Evolutionary conservation across 2,888 invertebrate species (phyloP), one percentile per base, ranked within the genome.

Genomic region (Meliscaeva auricollis): DNA sequence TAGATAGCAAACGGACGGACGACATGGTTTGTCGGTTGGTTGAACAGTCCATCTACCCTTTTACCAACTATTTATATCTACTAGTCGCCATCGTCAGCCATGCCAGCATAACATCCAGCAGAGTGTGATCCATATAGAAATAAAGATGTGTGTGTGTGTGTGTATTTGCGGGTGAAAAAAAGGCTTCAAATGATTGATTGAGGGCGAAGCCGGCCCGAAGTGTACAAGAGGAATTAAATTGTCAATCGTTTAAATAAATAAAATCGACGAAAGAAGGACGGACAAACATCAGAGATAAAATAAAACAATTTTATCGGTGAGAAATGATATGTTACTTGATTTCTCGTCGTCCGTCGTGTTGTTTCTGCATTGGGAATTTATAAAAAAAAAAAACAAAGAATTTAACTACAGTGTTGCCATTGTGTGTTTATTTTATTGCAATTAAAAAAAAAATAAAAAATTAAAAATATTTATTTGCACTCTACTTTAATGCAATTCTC

Each of bases 191-290:
- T 83, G 83, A 83, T 83, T 78, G 78, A 83, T 83, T 74, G 64
- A 74, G 69, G 73, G 73, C 73, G 48, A 69, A 48, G 62, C 56
- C 62, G 54, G 48, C 3, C 32, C 58, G 46, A 56, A 64, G 70
- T 70, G 48, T 73, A 73, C 72, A 68, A 41, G 62, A 73, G 48
- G 73, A 78, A 83, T 83, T 83, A 83, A 83, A 78, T 78, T 83
- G 83, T 78, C 83, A 74, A 78, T 78, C 83, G 73, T 78, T 83
- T 78, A 79, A 78, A 69, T 83, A 74, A 78, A 83, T 74, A 81
- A 72, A 64, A 60, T 58, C 75, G 46, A 64, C 62, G 62, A 64
- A 56, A 15, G 70, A 64, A 58, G 46, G n/a, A 50, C 46, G 13
- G 38, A 62, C 66, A 70, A 38, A 46, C 30, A 20, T 2, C 15